phyloP scores from a whole-genome alignment of 2,113 vertebrate species.

The Malurus cyaneus region DNA sequence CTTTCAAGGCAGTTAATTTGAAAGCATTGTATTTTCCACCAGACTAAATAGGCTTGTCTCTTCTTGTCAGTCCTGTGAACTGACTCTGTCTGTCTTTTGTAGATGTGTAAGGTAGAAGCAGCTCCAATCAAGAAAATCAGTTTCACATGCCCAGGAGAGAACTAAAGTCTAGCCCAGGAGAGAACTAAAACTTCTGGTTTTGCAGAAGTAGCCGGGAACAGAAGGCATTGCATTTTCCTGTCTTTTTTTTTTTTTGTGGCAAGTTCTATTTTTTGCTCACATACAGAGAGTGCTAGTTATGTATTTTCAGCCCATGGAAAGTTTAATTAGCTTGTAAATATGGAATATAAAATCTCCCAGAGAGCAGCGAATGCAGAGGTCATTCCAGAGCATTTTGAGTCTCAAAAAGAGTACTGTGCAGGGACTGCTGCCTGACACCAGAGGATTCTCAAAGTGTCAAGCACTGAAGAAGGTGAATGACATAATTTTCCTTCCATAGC shows the following conservation, averaged over 20 bases:
- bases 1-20: neutral
- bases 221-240: constrained; percentile 3
- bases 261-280: neutral
- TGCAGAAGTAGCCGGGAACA: constrained; percentile 17
- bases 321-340: neutral
- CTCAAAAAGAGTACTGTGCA: neutral
- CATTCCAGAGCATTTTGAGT: neutral
- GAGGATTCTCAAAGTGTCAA: neutral
- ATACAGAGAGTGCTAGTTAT: neutral
- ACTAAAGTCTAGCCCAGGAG: neutral
- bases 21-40: neutral
- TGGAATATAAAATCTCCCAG: neutral
- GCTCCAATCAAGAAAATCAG: neutral
- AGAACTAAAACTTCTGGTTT: constrained; percentile 28
- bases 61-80: neutral
- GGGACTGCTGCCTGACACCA: neutral
- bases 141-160: neutral
- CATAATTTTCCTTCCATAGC: neutral
- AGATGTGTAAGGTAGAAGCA: neutral
- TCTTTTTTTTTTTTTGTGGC: constrained; percentile 5
- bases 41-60: neutral
- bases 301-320: neutral
- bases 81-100: neutral
- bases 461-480: neutral
- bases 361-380: neutral